Evolutionary conservation across 2,113 vertebrate genomes (phyloP).

Genomic region (Gadus macrocephalus): DNA sequence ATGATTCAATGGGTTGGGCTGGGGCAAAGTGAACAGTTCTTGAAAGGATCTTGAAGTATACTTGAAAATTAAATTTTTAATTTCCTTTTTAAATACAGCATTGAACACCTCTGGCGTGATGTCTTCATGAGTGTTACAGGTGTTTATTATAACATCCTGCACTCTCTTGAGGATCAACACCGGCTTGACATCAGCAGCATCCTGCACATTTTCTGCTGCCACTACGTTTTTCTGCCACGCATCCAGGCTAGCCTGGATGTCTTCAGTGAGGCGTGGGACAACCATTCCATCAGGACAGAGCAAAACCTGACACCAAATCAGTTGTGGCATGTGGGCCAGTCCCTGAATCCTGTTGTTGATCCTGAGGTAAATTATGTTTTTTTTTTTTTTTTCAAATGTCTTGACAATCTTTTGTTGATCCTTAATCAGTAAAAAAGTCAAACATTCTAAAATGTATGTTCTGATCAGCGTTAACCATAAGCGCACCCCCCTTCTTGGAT

Average conservation of each 20-base stretch:
- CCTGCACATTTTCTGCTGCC: slow-evolving; percentile 3
- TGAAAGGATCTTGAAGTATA: no score
- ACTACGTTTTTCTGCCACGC: slow-evolving; percentile 5
- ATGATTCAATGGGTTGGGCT: no score
- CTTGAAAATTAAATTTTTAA: no score
- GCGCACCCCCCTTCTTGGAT: no score
- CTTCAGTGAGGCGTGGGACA: slow-evolving; percentile 1
- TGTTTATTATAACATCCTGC: background rate
- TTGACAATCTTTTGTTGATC: background rate
- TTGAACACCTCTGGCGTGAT: slow-evolving; percentile 7
- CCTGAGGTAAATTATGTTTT: background rate
- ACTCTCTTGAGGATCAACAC: slow-evolving; percentile 2
- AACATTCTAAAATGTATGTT: no score
- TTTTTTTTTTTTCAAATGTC: background rate
- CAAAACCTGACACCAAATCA: slow-evolving; percentile 2
- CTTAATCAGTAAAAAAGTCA: background rate
- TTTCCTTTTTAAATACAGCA: background rate
- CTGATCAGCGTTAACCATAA: no score
- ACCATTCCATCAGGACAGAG: slow-evolving; percentile 4
- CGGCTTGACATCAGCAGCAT: background rate
- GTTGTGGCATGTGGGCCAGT: background rate
- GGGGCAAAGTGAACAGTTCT: no score
- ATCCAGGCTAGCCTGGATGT: background rate
- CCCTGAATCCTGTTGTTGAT: background rate
- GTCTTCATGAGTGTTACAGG: background rate